Evolutionary conservation across 2,888 invertebrate species (phyloP).

Genomic region (Diachrysia chrysitis): DNA sequence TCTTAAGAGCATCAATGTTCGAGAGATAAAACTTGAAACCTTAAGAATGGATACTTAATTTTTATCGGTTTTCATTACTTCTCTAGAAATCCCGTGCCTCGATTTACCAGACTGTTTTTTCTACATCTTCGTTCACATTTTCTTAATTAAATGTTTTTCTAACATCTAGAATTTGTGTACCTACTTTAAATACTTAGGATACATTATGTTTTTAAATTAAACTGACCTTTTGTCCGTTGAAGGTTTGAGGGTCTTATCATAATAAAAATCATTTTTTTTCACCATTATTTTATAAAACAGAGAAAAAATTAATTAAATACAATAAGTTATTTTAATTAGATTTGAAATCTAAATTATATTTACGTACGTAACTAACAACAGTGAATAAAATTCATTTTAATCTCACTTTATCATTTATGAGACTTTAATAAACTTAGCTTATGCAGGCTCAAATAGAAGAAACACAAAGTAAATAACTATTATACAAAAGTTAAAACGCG

Average conservation of each 20-base stretch:
- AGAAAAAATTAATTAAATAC: no score
- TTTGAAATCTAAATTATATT: no score
- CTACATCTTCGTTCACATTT: background rate
- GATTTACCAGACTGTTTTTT: background rate
- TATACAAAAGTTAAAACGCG: background rate
- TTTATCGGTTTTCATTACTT: slow-evolving; percentile 8
- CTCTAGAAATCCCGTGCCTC: background rate
- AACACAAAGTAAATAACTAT: slow-evolving; percentile 2
- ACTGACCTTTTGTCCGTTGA: no score
- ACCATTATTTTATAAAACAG: no score
- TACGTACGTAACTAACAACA: no score
- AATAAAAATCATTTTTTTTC: no score
- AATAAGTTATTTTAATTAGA: no score
- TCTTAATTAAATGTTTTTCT: background rate
- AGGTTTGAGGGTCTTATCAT: no score
- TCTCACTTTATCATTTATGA: background rate
- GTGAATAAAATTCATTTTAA: background rate
- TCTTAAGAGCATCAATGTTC: background rate
- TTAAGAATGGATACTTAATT: slow-evolving; percentile 2
- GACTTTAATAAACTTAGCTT: background rate
- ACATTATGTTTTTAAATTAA: no score
- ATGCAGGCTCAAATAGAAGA: background rate
- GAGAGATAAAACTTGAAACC: slow-evolving; percentile 6
- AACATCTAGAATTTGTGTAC: no score
- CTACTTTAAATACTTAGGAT: no score